These are phyloP conservation scores for Hypotaenidia okinawae DNA, from an alignment of 2,797 vertebrate species.

Conservation along the genomic window DNA sequence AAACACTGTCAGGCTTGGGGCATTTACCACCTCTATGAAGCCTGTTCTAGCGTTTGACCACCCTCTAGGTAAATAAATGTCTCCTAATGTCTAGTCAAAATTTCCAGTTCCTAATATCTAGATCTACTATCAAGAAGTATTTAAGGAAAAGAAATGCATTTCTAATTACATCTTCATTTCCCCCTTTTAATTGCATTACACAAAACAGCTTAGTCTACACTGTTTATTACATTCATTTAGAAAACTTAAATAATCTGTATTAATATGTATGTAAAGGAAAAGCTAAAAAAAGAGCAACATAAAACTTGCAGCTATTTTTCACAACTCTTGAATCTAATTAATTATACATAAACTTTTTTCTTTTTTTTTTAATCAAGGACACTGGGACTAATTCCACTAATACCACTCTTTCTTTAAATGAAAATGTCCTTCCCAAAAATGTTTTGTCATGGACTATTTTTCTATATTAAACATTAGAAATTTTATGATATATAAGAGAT, in stretches of 20 bases:
- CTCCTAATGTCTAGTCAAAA: background rate
- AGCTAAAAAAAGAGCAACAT: background rate
- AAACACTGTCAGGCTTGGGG: background rate
- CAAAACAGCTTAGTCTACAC: background rate
- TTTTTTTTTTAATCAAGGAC: background rate
- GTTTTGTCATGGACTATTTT: background rate
- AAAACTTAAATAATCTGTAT: background rate
- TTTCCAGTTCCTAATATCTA: background rate
- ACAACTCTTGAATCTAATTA: background rate
- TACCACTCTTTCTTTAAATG: background rate
- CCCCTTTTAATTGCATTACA: background rate
- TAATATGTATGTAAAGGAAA: background rate
- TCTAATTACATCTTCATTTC: background rate
- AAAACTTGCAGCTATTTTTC: background rate
- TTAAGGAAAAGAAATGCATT: background rate
- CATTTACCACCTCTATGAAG: fast-evolving
- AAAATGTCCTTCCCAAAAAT: background rate
- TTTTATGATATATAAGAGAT: background rate
- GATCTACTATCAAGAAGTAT: background rate
- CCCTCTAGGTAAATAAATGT: background rate
- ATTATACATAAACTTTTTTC: background rate
- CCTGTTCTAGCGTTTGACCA: background rate
- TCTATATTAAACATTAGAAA: background rate
- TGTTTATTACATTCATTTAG: background rate
- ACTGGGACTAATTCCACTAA: fast-evolving